A percentile compares a stretch with the other conserved stretches of the same genome.
These are phyloP conservation scores for Grammomys surdaster DNA, from an alignment of 2,113 vertebrate genomes.

Conservation along the genomic window DNA sequence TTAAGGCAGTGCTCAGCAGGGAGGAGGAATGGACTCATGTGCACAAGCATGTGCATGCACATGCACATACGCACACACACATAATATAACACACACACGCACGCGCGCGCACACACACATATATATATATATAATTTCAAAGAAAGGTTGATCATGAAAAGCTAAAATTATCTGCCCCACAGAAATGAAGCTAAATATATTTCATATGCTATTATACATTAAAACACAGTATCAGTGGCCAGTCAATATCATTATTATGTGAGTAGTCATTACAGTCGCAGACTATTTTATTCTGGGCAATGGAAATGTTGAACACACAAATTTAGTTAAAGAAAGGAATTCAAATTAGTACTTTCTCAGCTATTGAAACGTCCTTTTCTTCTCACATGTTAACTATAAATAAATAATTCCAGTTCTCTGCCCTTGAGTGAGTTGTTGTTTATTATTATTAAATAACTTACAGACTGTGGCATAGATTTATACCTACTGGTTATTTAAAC, in stretches of 20 bases:
- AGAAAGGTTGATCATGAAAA: not conserved
- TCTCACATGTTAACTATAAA: slow-evolving; percentile 57
- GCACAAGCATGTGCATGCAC: not conserved
- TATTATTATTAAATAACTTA: slow-evolving; percentile 62
- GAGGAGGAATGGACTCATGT: too few relatives aligned
- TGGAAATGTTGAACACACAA: not conserved
- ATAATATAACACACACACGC: not conserved
- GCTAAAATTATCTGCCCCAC: not conserved
- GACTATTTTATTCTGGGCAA: not conserved
- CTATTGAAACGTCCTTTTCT: slow-evolving; percentile 31
- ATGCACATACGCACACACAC: not conserved
- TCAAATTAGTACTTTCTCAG: slow-evolving; percentile 3
- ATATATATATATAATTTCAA: not conserved
- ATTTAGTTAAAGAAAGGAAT: slow-evolving; percentile 31
- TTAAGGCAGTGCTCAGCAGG: not conserved
- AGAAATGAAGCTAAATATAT: slow-evolving; percentile 49
- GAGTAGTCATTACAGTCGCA: not conserved
- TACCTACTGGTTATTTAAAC: slow-evolving; percentile 66
- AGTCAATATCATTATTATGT: slow-evolving; percentile 22
- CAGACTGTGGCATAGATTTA: slow-evolving; percentile 47
- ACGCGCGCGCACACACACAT: not conserved
- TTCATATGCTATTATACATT: slow-evolving; percentile 11
- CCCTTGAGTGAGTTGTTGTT: slow-evolving; percentile 21
- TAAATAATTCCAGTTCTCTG: slow-evolving; percentile 36
- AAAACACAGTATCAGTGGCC: slow-evolving; percentile 30